Evolutionary conservation across 2,797 vertebrate species (phyloP), one percentile per base, ranked within the genome.

Genomic region (Sebastes reedi): DNA sequence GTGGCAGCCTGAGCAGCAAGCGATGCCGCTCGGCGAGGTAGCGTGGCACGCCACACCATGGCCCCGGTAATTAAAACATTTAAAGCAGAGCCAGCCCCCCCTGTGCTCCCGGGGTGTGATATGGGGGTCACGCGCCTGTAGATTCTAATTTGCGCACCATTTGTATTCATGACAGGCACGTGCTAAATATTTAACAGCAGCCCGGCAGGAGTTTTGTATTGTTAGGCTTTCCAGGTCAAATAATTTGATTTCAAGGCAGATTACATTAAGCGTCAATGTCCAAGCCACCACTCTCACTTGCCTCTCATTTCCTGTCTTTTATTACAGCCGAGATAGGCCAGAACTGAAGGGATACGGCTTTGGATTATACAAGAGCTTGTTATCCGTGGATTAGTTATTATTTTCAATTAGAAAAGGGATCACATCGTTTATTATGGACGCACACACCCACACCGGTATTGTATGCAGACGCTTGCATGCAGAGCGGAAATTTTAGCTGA

Each of bases 91-190:
- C 92, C 94, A 96, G 94, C 83, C 89, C 90, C 42, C 88, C 87
- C 65, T 95, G 96, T 95, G 95, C 95, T 91, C 96, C 96, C 93
- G 89, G 96, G 96, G 97, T 97, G 96, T 96, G 96, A 96, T 96
- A 94, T 94, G 95, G 93, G 95, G 97, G 98, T 99, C 98, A 98
- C 96, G 95, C 96, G 97, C 97, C 96, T 98, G 97, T 97, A 98
- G 96, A 96, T 97, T 98, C 96, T 98, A 97, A 98, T 99, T 99
- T 99, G 97, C 95, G 96, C 95, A 91, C 94, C 88, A 98, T 99
- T 97, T 97, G 97, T 98, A 99, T 99, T 99, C 97, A 99, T 98
- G 97, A 97, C 94, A 96, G 96, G 95, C 93, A 95, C 95, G 95
- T 91, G 95, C 97, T 98, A 97, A 97, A 98, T 98, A 98, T 98